Evolutionary conservation across 1,140 invertebrate genomes (phyloP).

Genomic region (Panagrolaimus sp.): DNA sequence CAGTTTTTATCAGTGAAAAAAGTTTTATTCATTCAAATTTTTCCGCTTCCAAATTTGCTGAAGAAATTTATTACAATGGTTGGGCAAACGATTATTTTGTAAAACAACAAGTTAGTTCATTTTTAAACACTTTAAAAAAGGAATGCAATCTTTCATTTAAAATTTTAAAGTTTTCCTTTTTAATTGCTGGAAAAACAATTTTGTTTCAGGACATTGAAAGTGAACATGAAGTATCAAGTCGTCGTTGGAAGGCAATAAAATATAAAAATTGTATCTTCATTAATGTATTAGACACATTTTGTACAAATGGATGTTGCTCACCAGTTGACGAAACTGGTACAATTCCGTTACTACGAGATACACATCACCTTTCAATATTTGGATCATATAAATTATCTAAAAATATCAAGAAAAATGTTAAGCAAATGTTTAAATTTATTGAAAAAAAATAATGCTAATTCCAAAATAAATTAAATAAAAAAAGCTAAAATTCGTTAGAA

Average conservation of each 20-base stretch:
- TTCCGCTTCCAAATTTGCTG: not conserved
- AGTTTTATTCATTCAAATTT: slow-evolving; percentile 8
- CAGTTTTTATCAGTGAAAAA: not conserved
- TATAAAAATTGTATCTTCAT: not conserved
- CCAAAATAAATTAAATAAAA: no score
- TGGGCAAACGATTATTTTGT: not conserved
- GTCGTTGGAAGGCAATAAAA: not conserved
- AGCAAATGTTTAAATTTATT: no score
- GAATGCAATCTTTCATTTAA: no score
- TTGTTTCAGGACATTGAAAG: not conserved
- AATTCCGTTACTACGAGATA: not conserved
- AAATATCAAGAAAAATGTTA: no score
- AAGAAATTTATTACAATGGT: not conserved
- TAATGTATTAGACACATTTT: not conserved
- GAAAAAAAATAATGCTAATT: no score
- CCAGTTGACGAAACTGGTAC: not conserved
- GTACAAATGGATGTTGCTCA: not conserved
- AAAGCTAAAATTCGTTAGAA: no score
- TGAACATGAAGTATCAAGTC: not conserved
- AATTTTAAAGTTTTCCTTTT: no score
- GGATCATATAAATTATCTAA: not conserved
- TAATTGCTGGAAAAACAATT: not conserved
- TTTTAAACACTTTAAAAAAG: no score
- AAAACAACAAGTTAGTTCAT: not conserved
- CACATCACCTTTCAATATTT: not conserved